These are phyloP conservation scores for Acridotheres tristis DNA, from an alignment of 2,797 vertebrate species.

Conservation along the genomic window DNA sequence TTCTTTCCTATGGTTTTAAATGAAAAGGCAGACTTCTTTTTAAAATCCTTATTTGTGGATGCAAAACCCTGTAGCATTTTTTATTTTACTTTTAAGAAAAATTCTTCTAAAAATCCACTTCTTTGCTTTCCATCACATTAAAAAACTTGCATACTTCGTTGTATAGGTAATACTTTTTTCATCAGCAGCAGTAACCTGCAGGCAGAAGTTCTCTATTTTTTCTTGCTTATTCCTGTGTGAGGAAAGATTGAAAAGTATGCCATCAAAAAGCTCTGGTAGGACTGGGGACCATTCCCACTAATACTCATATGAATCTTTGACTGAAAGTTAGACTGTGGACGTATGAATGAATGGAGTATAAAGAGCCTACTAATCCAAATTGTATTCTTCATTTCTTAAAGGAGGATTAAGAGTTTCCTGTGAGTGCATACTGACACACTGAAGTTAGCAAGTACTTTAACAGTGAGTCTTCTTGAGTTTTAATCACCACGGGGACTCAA, in stretches of 20 bases:
- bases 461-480: not conserved
- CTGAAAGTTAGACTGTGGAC: not conserved
- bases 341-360: not conserved
- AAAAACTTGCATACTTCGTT: not conserved
- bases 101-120: not conserved
- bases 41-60: not conserved
- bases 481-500: not conserved
- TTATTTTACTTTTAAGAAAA: constrained; percentile 4
- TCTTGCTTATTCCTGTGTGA: not conserved
- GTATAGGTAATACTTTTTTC: not conserved
- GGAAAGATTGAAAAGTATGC: not conserved
- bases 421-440: not conserved
- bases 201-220: not conserved
- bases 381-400: not conserved
- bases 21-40: not conserved
- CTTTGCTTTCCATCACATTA: not conserved
- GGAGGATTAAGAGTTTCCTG: not conserved
- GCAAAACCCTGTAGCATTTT: not conserved
- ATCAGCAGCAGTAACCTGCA: not conserved
- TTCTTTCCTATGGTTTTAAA: constrained; percentile 29
- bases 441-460: not conserved
- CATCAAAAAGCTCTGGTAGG: not conserved
- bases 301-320: not conserved
- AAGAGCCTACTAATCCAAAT: not conserved
- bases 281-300: not conserved